Conservation (phyloP, 2,888 invertebrate genomes). For the Tholera decimalis region DNA sequence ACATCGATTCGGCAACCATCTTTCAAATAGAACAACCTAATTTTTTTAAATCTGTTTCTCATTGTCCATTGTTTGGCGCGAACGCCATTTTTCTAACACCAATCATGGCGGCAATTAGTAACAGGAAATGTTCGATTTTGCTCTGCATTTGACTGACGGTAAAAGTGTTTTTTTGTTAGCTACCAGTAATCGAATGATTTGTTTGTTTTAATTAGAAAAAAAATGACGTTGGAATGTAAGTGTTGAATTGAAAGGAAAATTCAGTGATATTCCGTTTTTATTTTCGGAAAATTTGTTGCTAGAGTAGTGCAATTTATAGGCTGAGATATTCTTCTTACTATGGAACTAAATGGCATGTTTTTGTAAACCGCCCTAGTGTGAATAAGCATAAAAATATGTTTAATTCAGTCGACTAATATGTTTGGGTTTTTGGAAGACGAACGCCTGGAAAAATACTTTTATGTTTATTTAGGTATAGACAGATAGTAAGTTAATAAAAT, state of each 20-base stretch:
- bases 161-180: constrained; percentile 58
- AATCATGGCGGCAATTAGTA: constrained; percentile 63
- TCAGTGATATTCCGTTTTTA: neutral
- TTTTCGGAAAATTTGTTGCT: neutral
- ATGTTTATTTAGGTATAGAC: too few relatives aligned
- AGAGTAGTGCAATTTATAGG: neutral
- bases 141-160: constrained; percentile 57
- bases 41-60: constrained; percentile 62
- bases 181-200: constrained; percentile 36
- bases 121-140: constrained; percentile 64
- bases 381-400: too few relatives aligned
- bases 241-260: constrained; percentile 23
- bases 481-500: too few relatives aligned
- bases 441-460: too few relatives aligned
- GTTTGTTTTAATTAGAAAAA: constrained; percentile 19
- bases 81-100: constrained; percentile 61
- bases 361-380: too few relatives aligned
- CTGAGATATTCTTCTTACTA: neutral
- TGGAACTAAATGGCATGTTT: too few relatives aligned
- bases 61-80: constrained; percentile 72
- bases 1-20: constrained; percentile 48
- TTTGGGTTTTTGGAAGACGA: too few relatives aligned
- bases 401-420: too few relatives aligned
- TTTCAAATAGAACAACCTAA: constrained; percentile 65
- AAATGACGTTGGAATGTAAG: neutral